Percentiles rank a stretch among this genome's conserved stretches.
These are phyloP conservation scores for Araneus ventricosus DNA, from an alignment of 1,140 invertebrate species.

Conservation along the genomic window DNA sequence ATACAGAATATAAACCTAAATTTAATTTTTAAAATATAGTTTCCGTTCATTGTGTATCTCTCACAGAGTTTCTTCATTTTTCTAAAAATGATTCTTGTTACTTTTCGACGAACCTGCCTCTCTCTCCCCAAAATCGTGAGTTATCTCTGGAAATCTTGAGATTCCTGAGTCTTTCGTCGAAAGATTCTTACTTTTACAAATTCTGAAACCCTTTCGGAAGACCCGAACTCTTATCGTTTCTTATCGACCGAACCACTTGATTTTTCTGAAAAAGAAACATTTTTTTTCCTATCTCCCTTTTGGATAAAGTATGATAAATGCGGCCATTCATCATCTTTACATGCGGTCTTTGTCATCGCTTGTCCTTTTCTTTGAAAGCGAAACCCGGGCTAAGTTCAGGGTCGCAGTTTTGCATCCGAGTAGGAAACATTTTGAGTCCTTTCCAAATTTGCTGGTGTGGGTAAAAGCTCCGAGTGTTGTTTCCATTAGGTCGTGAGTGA, in stretches of 20 bases:
- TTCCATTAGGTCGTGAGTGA: background rate
- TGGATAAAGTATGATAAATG: conserved; percentile 13
- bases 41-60: no score
- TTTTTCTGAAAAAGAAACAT: background rate
- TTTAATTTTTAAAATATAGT: no score
- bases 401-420: background rate
- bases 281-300: background rate
- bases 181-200: background rate
- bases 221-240: background rate
- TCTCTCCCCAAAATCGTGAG: background rate
- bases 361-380: background rate
- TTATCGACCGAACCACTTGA: background rate
- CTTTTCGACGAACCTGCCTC: background rate
- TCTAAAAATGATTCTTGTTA: no score
- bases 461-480: background rate
- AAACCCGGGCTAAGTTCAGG: background rate
- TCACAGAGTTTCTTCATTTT: no score
- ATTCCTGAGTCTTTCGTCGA: background rate
- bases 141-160: background rate
- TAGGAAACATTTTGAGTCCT: background rate
- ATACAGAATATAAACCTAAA: no score
- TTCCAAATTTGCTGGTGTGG: background rate
- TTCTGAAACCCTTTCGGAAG: background rate
- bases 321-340: background rate
- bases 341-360: conserved; percentile 11